Conservation (phyloP, 2,888 invertebrate genomes). For the Elmis aenea region DNA sequence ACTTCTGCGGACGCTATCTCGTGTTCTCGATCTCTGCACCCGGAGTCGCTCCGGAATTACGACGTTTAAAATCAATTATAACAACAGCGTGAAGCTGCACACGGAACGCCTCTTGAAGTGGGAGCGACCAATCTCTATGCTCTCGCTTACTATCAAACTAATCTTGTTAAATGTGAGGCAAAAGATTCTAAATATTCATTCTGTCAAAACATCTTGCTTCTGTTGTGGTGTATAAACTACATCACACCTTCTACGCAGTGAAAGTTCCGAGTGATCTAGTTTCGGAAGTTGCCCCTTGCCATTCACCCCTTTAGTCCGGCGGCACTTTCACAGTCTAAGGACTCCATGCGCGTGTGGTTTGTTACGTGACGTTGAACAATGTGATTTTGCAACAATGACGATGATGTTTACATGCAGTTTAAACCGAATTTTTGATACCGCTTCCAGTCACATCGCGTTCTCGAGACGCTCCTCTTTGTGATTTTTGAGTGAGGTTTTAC, state of each 20-base stretch:
- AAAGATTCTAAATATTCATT: conserved; percentile 47
- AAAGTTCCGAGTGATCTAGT: conserved; percentile 23
- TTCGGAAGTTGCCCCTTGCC: conserved; percentile 18
- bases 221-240: conserved; percentile 30
- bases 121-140: conserved; percentile 49
- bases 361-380: no score
- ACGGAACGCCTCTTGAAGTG: conserved; percentile 46
- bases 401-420: no score
- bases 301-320: conserved; percentile 14
- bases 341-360: conserved; percentile 10
- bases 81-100: conserved; percentile 47
- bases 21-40: conserved; percentile 20
- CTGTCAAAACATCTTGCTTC: conserved; percentile 47
- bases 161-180: conserved; percentile 46
- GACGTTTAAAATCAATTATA: conserved; percentile 55
- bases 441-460: no score
- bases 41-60: conserved; percentile 32
- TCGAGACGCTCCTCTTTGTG: no score
- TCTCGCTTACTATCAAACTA: conserved; percentile 46
- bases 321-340: conserved; percentile 15
- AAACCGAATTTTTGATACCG: no score
- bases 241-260: conserved; percentile 24
- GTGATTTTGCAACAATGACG: no score
- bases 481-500: no score
- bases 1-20: conserved; percentile 25